A percentile compares a stretch with the other conserved stretches of the same genome.
Evolutionary conservation across 2,797 vertebrate species (phyloP).

Genomic region (Eremophila alpestris): DNA sequence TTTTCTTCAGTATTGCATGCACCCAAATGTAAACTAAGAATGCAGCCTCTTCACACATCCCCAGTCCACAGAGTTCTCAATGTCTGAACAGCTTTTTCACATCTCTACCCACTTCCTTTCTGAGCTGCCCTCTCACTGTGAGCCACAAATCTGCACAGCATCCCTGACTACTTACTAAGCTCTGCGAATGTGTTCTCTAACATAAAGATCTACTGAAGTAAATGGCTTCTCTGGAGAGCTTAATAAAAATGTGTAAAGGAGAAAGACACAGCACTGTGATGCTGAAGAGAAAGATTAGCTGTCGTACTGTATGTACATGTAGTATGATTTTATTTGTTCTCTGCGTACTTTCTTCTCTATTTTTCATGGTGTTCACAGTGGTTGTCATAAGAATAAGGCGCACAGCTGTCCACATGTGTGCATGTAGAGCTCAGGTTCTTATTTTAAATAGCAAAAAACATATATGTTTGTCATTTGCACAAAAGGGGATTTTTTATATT

Average conservation of each 20-base stretch:
- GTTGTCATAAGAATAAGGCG: neutral
- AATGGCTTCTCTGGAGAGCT: neutral
- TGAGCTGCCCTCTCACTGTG: neutral
- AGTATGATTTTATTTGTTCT: neutral
- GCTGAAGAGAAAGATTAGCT: neutral
- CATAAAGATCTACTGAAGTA: neutral
- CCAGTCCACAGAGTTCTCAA: neutral
- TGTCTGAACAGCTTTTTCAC: neutral
- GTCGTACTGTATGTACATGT: neutral
- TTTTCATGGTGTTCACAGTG: neutral
- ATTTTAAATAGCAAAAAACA: neutral
- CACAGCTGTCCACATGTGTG: neutral
- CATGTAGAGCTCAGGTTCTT: neutral
- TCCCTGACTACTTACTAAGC: neutral
- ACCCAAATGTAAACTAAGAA: neutral
- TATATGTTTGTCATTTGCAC: neutral
- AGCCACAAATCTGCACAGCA: neutral
- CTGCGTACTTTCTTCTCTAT: neutral
- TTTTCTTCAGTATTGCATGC: neutral
- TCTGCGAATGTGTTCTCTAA: neutral
- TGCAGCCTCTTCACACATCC: neutral
- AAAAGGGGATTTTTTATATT: neutral
- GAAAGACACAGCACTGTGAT: neutral
- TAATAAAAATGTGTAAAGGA: neutral
- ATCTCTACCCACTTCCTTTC: neutral